Conservation (phyloP, 2,113 vertebrate genomes). For the Dascyllus trimaculatus region DNA sequence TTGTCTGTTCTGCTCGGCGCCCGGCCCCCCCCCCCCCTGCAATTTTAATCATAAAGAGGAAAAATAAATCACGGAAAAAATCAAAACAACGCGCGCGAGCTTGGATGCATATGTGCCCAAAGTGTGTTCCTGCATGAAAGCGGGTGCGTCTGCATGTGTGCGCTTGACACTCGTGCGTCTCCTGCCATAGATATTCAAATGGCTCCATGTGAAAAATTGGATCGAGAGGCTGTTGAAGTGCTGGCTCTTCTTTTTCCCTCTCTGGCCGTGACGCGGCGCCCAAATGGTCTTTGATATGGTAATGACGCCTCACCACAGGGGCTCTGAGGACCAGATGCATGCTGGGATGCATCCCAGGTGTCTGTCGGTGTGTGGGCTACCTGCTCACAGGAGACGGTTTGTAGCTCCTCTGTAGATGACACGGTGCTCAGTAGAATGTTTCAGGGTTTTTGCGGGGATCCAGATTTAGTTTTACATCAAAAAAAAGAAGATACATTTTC, state of each 20-base stretch:
- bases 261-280: constrained; percentile 18
- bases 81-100: constrained; percentile 46
- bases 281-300: constrained; percentile 71
- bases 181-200: constrained; percentile 94
- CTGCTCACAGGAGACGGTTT: constrained; percentile 24
- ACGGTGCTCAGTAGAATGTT: no score
- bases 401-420: no score
- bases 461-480: no score
- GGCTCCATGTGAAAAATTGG: constrained; percentile 90
- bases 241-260: constrained; percentile 69
- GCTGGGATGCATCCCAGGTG: constrained; percentile 83
- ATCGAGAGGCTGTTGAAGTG: constrained; percentile 89
- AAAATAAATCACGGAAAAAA: constrained; percentile 37
- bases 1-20: constrained; percentile 29
- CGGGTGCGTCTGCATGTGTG: constrained; percentile 9
- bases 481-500: no score
- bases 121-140: constrained; percentile 39
- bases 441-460: no score
- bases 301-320: constrained; percentile 64
- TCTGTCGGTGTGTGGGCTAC: constrained; percentile 50
- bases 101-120: background rate
- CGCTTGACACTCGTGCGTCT: constrained; percentile 45
- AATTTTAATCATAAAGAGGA: constrained; percentile 60
- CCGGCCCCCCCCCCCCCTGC: constrained; percentile 15
- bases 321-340: constrained; percentile 83